These are phyloP conservation scores for Atherinosoma microstoma DNA, from an alignment of 2,797 vertebrate genomes.

Conservation along the genomic window DNA sequence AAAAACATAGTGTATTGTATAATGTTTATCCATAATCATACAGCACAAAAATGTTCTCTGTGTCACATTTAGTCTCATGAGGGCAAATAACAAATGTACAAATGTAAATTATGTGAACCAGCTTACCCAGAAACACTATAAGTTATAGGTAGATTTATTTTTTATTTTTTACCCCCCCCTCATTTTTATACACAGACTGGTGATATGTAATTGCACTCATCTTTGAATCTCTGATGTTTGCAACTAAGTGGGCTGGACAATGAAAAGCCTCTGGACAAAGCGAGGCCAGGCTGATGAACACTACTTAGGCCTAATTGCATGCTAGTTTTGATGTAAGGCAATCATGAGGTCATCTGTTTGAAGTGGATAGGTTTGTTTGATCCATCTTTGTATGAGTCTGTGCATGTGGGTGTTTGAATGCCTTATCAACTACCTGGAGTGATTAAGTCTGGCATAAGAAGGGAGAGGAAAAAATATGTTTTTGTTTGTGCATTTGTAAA, in stretches of 20 bases:
- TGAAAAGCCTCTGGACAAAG: constrained; percentile 80
- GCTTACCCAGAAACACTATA: constrained; percentile 11
- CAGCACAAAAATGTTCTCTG: not conserved
- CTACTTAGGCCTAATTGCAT: constrained; percentile 79
- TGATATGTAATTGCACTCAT: constrained; percentile 70
- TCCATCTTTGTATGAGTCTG: constrained; percentile 70
- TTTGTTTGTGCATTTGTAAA: constrained; percentile 36
- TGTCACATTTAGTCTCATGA: not conserved
- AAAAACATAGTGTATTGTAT: no score
- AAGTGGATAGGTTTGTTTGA: constrained; percentile 82
- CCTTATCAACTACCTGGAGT: constrained; percentile 70
- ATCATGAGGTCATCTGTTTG: constrained; percentile 81
- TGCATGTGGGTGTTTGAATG: constrained; percentile 47
- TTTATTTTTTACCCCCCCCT: no score
- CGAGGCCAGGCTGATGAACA: constrained; percentile 72
- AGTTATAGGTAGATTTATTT: constrained; percentile 43
- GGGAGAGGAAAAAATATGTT: constrained; percentile 45
- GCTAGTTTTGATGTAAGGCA: constrained; percentile 84
- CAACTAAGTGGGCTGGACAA: constrained; percentile 77
- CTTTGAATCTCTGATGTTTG: constrained; percentile 75
- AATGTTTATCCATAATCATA: no score
- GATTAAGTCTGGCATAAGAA: constrained; percentile 67
- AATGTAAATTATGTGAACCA: constrained; percentile 15
- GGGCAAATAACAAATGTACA: constrained; percentile 1
- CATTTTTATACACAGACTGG: constrained; percentile 28